phyloP scores from a whole-genome alignment of 2,888 invertebrate species.

The Calliopum simillimum region DNA sequence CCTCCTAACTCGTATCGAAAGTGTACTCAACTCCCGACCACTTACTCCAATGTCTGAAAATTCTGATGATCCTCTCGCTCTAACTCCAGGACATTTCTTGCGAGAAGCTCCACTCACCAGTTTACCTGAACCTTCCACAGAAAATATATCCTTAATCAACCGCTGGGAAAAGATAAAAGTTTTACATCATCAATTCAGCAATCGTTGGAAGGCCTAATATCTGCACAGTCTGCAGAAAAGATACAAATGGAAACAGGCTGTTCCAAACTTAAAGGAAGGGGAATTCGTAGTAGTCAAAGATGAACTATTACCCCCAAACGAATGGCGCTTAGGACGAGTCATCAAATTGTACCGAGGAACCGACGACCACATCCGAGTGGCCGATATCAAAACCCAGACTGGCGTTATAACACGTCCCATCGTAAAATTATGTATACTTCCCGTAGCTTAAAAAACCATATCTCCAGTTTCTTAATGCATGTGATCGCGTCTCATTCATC shows the following conservation, averaged over 20 bases:
- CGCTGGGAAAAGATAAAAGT: slow-evolving; percentile 12
- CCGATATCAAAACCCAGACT: not conserved
- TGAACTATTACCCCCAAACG: not conserved
- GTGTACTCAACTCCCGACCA: slow-evolving; percentile 25
- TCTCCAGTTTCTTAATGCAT: too few relatives aligned
- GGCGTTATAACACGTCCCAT: not conserved
- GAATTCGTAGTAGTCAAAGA: not conserved
- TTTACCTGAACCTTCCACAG: slow-evolving; percentile 19
- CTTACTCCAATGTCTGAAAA: slow-evolving; percentile 29
- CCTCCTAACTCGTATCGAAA: slow-evolving; percentile 25
- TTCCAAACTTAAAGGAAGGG: not conserved
- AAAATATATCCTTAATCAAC: not conserved
- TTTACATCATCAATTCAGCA: slow-evolving; percentile 19
- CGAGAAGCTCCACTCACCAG: slow-evolving; percentile 24
- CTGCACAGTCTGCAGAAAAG: not conserved
- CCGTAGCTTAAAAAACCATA: not conserved
- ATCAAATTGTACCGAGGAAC: not conserved
- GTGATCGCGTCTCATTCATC: too few relatives aligned
- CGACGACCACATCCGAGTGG: not conserved
- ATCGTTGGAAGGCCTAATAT: not conserved
- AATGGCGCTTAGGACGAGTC: not conserved
- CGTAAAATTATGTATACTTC: not conserved
- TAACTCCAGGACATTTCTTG: slow-evolving; percentile 33
- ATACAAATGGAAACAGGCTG: not conserved
- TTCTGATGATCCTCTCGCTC: slow-evolving; percentile 13